These are phyloP conservation scores for Melieria picta DNA, from an alignment of 2,888 invertebrate species.

Conservation along the genomic window DNA sequence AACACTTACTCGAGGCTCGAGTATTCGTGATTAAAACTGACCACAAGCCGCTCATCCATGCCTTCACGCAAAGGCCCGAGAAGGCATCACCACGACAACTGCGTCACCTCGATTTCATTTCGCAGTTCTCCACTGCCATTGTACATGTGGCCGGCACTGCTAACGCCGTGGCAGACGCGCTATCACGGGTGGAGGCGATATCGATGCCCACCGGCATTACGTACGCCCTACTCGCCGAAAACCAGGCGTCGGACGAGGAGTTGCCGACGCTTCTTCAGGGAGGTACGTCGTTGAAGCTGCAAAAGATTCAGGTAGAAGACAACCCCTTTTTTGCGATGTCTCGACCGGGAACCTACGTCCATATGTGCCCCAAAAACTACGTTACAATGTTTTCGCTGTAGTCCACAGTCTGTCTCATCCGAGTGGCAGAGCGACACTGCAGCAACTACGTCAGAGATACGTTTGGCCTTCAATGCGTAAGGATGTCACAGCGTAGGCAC, in stretches of 20 bases:
- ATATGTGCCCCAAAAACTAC: too few relatives aligned
- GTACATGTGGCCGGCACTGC: not conserved
- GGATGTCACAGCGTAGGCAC: too few relatives aligned
- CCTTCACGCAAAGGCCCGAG: not conserved
- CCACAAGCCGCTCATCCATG: constrained; percentile 6
- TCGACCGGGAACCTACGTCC: too few relatives aligned
- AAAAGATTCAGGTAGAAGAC: too few relatives aligned
- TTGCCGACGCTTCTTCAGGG: too few relatives aligned
- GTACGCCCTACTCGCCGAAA: too few relatives aligned
- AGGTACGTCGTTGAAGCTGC: too few relatives aligned
- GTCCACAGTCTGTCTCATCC: too few relatives aligned
- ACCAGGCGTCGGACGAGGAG: too few relatives aligned
- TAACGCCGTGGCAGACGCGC: constrained; percentile 3
- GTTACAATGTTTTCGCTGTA: too few relatives aligned
- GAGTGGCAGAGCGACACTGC: constrained; percentile 30
- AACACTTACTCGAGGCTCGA: not conserved
- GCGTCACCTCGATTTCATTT: constrained; percentile 1
- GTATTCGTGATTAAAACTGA: not conserved
- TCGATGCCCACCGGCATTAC: not conserved
- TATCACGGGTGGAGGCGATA: not conserved
- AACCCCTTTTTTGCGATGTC: too few relatives aligned
- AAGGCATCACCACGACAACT: constrained; percentile 4
- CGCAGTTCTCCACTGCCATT: not conserved
- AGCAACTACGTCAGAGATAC: constrained; percentile 11
- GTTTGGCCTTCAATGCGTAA: not conserved